Conservation (phyloP, 2,797 vertebrate genomes). For the Melanotaenia pygmaea region DNA sequence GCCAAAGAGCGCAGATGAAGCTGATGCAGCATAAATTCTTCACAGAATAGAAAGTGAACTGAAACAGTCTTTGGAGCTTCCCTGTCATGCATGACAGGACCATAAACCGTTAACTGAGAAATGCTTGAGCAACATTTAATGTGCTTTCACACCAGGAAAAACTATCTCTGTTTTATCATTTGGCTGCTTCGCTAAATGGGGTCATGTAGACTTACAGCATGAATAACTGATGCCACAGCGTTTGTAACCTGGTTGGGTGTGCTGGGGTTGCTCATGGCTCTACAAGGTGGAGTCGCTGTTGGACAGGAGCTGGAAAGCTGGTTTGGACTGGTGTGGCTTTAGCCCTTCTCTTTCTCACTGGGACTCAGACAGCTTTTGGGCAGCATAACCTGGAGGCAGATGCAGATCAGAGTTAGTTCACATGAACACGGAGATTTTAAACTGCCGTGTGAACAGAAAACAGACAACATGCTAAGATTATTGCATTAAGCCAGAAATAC, state of each 20-base stretch:
- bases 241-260: conserved; percentile 67
- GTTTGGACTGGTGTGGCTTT: conserved; percentile 69
- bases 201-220: conserved; percentile 72
- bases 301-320: conserved; percentile 59
- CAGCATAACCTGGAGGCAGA: conserved; percentile 85
- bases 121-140: conserved; percentile 14
- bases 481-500: conserved; percentile 24
- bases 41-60: conserved; percentile 26
- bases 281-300: conserved; percentile 47
- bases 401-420: conserved; percentile 41
- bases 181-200: conserved; percentile 16
- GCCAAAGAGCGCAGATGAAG: conserved; percentile 45
- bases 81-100: conserved; percentile 6
- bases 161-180: conserved; percentile 29
- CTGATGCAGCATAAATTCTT: conserved; percentile 66
- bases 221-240: conserved; percentile 69
- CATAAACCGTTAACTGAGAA: conserved; percentile 6
- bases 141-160: conserved; percentile 22
- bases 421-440: conserved; percentile 14
- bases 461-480: conserved; percentile 15
- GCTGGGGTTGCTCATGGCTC: conserved; percentile 80
- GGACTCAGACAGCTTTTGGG: conserved; percentile 86
- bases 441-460: conserved; percentile 7
- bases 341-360: conserved; percentile 88
- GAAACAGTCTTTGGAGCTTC: conserved; percentile 4